These are phyloP conservation scores for Bolinopsis microptera DNA, from an alignment of 37 sponge, comb jelly and placozoan species.

Conservation along the genomic window DNA sequence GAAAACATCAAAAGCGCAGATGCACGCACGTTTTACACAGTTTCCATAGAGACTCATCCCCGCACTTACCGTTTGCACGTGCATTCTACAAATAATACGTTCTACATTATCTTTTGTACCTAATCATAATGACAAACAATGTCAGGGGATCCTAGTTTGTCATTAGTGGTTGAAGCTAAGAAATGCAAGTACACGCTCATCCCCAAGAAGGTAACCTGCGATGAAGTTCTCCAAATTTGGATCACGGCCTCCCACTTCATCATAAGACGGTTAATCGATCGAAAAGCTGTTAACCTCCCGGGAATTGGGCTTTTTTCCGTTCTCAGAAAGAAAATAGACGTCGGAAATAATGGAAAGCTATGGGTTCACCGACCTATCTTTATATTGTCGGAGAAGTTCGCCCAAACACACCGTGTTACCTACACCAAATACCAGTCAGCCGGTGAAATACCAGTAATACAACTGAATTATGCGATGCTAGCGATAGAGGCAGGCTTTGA, in stretches of 20 bases:
- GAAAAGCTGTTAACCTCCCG: slow-evolving; percentile 78
- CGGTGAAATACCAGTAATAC: slow-evolving; percentile 81
- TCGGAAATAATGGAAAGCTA: slow-evolving; percentile 75
- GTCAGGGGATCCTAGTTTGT: slow-evolving; percentile 36
- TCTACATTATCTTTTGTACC: background rate
- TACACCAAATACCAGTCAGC: slow-evolving; percentile 33
- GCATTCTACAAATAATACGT: background rate
- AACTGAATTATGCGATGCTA: slow-evolving; percentile 79
- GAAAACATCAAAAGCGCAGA: background rate
- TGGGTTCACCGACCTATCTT: slow-evolving; percentile 80
- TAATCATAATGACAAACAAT: background rate
- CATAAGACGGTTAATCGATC: background rate
- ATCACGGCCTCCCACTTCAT: background rate
- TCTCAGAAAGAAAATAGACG: slow-evolving; percentile 71
- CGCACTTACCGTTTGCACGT: no score
- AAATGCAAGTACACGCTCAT: slow-evolving; percentile 63
- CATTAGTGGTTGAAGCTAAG: background rate
- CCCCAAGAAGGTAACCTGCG: background rate
- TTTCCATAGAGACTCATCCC: background rate
- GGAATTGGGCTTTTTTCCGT: slow-evolving; percentile 84
- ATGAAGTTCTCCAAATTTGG: slow-evolving; percentile 44
- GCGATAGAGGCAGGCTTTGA: slow-evolving; percentile 72
- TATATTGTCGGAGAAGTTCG: slow-evolving; percentile 83
- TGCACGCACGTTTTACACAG: no score
- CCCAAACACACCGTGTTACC: slow-evolving; percentile 71